A percentile compares a stretch with the other conserved stretches of the same genome.
Evolutionary conservation across 1,140 invertebrate species (phyloP).

Genomic region (Meteorus sp.): DNA sequence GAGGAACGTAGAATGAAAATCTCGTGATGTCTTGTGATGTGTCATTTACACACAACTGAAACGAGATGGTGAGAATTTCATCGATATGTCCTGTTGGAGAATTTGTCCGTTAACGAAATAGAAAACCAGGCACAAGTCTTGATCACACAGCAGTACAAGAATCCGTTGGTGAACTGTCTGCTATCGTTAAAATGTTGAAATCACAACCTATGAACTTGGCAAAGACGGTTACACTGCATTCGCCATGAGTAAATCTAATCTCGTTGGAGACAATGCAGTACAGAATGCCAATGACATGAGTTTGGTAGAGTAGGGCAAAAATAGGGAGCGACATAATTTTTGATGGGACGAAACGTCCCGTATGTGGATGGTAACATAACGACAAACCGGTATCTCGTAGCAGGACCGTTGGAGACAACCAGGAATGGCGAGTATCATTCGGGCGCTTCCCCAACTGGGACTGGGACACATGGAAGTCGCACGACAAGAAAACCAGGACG

Average conservation of each 20-base stretch:
- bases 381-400: slow-evolving; percentile 55
- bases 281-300: neutral
- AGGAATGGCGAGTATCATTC: neutral
- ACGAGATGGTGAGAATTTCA: too few species aligned
- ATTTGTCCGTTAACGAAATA: neutral
- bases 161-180: slow-evolving; percentile 12
- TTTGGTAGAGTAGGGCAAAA: neutral
- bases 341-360: slow-evolving; percentile 51
- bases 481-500: too few species aligned
- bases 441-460: neutral
- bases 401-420: slow-evolving; percentile 51
- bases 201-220: slow-evolving; percentile 37
- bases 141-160: neutral
- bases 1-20: too few species aligned
- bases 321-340: slow-evolving; percentile 25
- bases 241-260: slow-evolving; percentile 11
- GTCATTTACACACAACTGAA: too few species aligned
- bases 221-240: slow-evolving; percentile 45
- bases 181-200: too few species aligned
- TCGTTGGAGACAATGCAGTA: slow-evolving; percentile 11
- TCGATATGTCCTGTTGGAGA: too few species aligned
- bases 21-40: too few species aligned
- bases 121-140: neutral
- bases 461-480: neutral
- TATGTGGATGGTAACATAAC: slow-evolving; percentile 37